These are phyloP conservation scores for Epistrophe grossulariae DNA, from an alignment of 2,888 invertebrate species.

Conservation along the genomic window DNA sequence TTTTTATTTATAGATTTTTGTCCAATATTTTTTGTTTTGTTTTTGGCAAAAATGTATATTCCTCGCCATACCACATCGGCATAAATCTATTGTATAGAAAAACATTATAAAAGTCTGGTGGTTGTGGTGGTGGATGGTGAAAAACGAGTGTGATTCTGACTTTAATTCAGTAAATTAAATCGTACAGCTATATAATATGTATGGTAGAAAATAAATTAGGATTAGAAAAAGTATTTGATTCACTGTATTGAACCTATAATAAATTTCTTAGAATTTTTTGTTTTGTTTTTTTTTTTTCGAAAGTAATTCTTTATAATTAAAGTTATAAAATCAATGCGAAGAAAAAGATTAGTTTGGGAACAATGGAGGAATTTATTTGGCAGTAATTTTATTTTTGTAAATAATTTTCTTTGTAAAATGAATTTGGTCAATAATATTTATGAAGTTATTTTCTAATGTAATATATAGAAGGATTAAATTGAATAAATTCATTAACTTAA, in stretches of 20 bases:
- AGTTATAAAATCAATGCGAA: no score
- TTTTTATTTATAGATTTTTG: constrained; percentile 60
- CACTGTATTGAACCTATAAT: not conserved
- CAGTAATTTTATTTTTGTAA: no score
- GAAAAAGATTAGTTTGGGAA: no score
- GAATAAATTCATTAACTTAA: no score
- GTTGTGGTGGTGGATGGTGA: not conserved
- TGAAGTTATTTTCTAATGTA: no score
- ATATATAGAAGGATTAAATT: no score
- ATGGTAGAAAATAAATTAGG: constrained; percentile 7
- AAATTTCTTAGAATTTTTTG: not conserved
- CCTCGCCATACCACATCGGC: constrained; percentile 1
- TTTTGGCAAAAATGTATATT: constrained; percentile 27
- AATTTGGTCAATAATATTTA: no score
- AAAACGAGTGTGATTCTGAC: constrained; percentile 31
- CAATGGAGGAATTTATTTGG: no score
- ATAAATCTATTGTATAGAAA: constrained; percentile 43
- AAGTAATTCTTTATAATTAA: no score
- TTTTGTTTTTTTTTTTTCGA: no score
- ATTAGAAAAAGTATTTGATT: constrained; percentile 9
- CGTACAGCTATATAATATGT: no score
- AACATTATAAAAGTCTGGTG: not conserved
- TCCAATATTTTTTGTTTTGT: constrained; percentile 46
- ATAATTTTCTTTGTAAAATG: no score
- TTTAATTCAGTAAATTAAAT: constrained; percentile 42